Evolutionary conservation across 2,888 invertebrate species (phyloP).

Genomic region (Melanostoma scalare): DNA sequence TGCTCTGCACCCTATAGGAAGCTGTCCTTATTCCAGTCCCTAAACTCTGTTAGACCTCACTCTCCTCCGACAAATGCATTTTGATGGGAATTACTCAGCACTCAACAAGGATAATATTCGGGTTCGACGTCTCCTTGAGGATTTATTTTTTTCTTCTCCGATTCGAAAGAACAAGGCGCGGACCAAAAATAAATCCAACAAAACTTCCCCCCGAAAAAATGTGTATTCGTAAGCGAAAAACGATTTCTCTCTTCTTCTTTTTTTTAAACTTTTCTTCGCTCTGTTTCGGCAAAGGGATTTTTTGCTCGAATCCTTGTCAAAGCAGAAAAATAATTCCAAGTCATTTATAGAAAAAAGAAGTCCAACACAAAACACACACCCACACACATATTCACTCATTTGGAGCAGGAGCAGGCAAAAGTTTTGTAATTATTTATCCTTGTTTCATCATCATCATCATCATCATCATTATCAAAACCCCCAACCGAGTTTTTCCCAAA

Average conservation of each 20-base stretch:
- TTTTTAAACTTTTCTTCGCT: slow-evolving; percentile 51
- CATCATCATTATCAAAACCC: slow-evolving; percentile 37
- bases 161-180: slow-evolving; percentile 44
- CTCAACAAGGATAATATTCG: slow-evolving; percentile 74
- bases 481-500: slow-evolving; percentile 1
- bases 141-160: slow-evolving; percentile 37
- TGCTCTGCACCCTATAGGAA: slow-evolving; percentile 48
- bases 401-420: slow-evolving; percentile 45
- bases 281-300: slow-evolving; percentile 63
- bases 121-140: slow-evolving; percentile 78
- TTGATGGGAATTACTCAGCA: slow-evolving; percentile 72
- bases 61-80: slow-evolving; percentile 63
- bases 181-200: slow-evolving; percentile 51
- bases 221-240: slow-evolving; percentile 54
- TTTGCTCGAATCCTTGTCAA: slow-evolving; percentile 67
- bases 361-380: slow-evolving; percentile 10
- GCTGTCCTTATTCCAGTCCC: slow-evolving; percentile 47
- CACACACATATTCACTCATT: slow-evolving; percentile 12
- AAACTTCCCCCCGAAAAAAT: slow-evolving; percentile 37
- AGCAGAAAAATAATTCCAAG: slow-evolving; percentile 67
- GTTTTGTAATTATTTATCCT: slow-evolving; percentile 72
- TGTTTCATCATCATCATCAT: slow-evolving; percentile 64
- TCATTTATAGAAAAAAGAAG: slow-evolving; percentile 61
- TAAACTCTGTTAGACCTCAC: slow-evolving; percentile 57
- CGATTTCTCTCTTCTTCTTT: slow-evolving; percentile 19